Conservation (phyloP, 2,113 vertebrate species). For the Halcyon senegalensis region DNA sequence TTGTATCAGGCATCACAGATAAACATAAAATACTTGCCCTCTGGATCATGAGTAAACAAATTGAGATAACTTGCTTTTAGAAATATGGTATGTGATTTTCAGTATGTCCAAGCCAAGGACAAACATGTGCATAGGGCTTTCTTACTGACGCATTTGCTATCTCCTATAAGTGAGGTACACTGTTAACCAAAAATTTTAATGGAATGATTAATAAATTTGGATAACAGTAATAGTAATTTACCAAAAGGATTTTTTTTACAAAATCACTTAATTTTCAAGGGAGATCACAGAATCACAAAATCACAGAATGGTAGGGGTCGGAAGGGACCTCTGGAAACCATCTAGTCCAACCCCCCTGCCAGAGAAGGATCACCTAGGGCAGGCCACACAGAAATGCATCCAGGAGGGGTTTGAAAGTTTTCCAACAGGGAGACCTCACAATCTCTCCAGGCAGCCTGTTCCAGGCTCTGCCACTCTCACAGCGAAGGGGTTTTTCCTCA, state of each 20-base stretch:
- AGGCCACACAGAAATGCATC: too few species aligned
- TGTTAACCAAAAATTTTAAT: too few species aligned
- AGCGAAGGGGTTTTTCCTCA: too few species aligned
- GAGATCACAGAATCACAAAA: background rate
- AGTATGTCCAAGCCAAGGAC: background rate
- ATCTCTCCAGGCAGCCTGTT: too few species aligned
- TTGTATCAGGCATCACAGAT: background rate
- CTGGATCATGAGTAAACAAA: background rate
- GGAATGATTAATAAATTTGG: too few species aligned
- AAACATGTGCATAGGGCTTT: background rate
- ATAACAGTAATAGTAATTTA: background rate
- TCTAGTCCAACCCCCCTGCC: too few species aligned
- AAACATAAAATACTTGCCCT: background rate
- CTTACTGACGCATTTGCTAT: background rate
- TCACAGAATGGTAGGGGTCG: too few species aligned
- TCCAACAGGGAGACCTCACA: too few species aligned
- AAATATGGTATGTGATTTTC: background rate
- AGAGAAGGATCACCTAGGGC: too few species aligned
- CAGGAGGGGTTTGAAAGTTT: too few species aligned
- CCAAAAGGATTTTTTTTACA: background rate
- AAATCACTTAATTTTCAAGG: background rate
- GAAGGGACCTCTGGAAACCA: too few species aligned
- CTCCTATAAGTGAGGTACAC: background rate
- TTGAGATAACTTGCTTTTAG: background rate
- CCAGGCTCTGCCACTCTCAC: too few species aligned